Base-by-base conservation (phyloP, 1,140 invertebrate species). In the Colletes latitarsis region DNA sequence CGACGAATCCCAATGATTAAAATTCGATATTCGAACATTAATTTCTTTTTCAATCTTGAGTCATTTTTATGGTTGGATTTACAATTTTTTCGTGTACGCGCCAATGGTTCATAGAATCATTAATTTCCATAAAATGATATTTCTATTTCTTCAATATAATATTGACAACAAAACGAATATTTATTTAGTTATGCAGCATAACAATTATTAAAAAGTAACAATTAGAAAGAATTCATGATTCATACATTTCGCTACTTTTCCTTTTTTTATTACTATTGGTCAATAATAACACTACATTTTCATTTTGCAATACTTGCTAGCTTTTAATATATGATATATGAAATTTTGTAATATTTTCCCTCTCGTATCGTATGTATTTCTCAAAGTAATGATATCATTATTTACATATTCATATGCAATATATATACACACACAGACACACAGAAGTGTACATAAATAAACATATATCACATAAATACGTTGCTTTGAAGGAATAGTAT, bases 1-100 rank as follows among this genome's bases (percentile, higher is more conserved):
- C 78, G 83, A 91, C 86, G 82, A 86, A 86, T 85, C 82, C 70
- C 79, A 68, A 72, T 83, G 78, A 89, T 88, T 88, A 88, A 85
- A 86, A 85, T 85, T 85, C 69, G 55, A 75, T 85, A 80, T 76
- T 77, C 41, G 9, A 15, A 49, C 41, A 41, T 77, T 41, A 30
- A 30, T 30, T 30, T 2, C 30, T 14, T n/a, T 3, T 1, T 64
- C 19, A 9, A 41, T 5, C 21, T 19, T 17, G 5, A 15, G 52
- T 9, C n/a, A 9, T 19, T 9, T 1, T 17, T 19, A 4, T 12
- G 4, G 2, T 17, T 41, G 14, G 4, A 1, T n/a, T 6, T 58
- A 0, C 15, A 19, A 30, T 64, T 64, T 63, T 49, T 46, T 46
- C 19, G 9, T 43, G 4, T 62, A 30, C 57, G 19, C 15, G 39